Percentiles rank a stretch among this genome's conserved stretches.
These are phyloP conservation scores for Scalopus aquaticus DNA, from an alignment of 2,113 vertebrate species.

Conservation along the genomic window DNA sequence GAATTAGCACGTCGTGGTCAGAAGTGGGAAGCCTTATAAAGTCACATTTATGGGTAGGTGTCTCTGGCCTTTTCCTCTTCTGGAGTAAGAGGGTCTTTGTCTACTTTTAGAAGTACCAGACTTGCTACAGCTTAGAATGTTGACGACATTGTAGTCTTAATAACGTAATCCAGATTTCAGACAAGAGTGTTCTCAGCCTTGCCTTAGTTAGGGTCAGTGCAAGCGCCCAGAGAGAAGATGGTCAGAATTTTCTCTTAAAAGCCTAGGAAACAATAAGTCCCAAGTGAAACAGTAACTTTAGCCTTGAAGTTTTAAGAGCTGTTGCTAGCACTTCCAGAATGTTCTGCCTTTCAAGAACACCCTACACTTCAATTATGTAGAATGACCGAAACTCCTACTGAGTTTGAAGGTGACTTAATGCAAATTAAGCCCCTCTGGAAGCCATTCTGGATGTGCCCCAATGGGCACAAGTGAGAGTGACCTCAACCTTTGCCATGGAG, in stretches of 20 bases:
- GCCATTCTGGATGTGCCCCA: too few species aligned
- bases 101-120: constrained; percentile 56
- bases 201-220: constrained; percentile 38
- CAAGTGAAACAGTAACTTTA: constrained; percentile 58
- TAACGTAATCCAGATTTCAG: constrained; percentile 36
- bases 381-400: neutral
- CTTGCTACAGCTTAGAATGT: constrained; percentile 12
- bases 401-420: too few species aligned
- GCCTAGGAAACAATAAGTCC: constrained; percentile 59
- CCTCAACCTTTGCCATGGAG: neutral
- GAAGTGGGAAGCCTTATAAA: neutral
- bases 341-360: constrained; percentile 29
- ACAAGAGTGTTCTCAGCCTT: constrained; percentile 37
- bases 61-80: constrained; percentile 43
- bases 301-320: constrained; percentile 49
- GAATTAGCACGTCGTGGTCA: neutral
- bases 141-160: too few species aligned
- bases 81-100: constrained; percentile 21
- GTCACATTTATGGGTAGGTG: neutral
- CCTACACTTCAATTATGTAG: neutral
- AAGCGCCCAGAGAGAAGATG: constrained; percentile 40
- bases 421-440: too few species aligned
- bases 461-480: neutral
- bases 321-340: neutral
- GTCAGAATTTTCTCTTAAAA: constrained; percentile 62